Base-by-base conservation (phyloP, 1,140 invertebrate genomes). In the Ceratosolen fusciceps region DNA sequence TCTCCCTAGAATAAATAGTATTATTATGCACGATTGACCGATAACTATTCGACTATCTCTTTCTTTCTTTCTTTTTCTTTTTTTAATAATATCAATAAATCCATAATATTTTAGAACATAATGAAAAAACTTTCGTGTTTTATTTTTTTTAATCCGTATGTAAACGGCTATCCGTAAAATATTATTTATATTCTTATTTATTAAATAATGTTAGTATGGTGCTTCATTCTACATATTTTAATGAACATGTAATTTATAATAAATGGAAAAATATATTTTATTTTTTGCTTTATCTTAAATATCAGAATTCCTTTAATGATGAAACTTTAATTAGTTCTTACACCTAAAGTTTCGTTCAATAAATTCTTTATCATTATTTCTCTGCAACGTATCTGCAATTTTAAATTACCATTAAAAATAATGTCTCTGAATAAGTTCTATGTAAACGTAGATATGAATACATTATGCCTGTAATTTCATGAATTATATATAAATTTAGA, bases 371-470 rank as follows among this genome's bases (percentile, higher is more conserved):
- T 24, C 10, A 26, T 7, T 56, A 24, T 14, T 56, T n/a, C n/a
- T 26, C 19, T 10, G 3, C 19, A 56, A 24, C 7, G 2, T 24
- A 56, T 56, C 7, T 60, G 5, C 2, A 60, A 10, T 60, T 60
- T 60, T 60, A 8, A 60, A 26, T 31, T 60, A 60, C 26, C 21
- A 60, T 60, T 60, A 10, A 60, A 60, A 60, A 60, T 60, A 56
- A 56, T 56, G 21, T 56, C 24, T 52, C 19, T 52, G 39, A 7
- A 12, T 43, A 43, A 43, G 12, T 12, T 43, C 39, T 52, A 16
- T 21, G 54, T 56, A 56, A 56, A 56, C 24, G 3, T 56, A 26
- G 54, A 24, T 12, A 56, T 26, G 24, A 56, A 56, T 56, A 24
- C 24, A 24, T 56, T 26, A 26, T 24, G 26, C 1, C 5, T 26